phyloP scores from a whole-genome alignment of 2,797 vertebrate species.

The Propithecus perrieri region DNA sequence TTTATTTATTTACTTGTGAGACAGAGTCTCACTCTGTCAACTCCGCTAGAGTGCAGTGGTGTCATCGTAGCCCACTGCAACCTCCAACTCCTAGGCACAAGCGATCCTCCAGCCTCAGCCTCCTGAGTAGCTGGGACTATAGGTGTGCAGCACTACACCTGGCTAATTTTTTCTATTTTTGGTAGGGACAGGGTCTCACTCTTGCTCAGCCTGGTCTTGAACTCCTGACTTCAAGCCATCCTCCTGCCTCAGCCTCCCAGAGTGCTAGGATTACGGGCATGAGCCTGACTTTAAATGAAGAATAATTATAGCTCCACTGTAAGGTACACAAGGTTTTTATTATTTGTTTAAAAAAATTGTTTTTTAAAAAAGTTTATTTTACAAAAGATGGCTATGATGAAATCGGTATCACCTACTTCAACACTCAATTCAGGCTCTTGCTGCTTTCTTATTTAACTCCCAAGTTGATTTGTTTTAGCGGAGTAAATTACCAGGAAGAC shows the following conservation, averaged over 20 bases:
- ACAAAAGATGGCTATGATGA: neutral
- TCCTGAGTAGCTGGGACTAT: too few species aligned
- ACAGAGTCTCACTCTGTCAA: too few species aligned
- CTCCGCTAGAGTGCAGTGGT: too few species aligned
- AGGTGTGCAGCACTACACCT: neutral
- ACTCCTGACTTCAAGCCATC: neutral
- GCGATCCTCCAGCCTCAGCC: neutral
- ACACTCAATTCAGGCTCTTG: neutral
- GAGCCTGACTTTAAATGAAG: neutral
- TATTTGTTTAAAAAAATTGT: too few species aligned
- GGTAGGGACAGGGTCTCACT: neutral
- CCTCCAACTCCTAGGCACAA: too few species aligned
- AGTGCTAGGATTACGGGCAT: neutral
- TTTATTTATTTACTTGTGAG: too few species aligned
- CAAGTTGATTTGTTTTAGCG: neutral
- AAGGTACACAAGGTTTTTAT: neutral
- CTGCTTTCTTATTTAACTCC: neutral
- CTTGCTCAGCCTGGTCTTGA: neutral
- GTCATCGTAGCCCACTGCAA: too few species aligned
- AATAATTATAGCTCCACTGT: neutral
- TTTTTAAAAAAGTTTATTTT: neutral
- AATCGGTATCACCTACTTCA: neutral
- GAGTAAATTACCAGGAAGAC: neutral
- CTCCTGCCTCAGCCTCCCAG: neutral
- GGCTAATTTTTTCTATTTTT: neutral